Evolutionary conservation across 2,888 invertebrate genomes (phyloP), one percentile per base, ranked within the genome.

Genomic region (Lycocerus yunnanus): DNA sequence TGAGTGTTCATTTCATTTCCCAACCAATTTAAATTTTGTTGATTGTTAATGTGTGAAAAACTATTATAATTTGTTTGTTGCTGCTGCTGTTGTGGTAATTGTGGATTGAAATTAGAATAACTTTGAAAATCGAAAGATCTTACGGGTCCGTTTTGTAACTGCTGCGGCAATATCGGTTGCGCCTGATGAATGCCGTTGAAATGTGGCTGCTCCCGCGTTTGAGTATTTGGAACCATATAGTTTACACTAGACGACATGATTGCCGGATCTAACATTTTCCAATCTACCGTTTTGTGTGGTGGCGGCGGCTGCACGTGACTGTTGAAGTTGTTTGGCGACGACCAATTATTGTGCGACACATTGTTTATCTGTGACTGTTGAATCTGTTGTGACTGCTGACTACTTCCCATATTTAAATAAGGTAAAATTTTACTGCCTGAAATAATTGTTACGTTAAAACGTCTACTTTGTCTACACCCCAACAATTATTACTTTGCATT

Each of bases 241-340:
- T 88, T 89, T 78, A 92, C 91, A 78, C 92, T 93, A 78, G 92
- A 93, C 77, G 93, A 93, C 86, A 96, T 92, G 82, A 97, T 97
- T 80, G 97, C 97, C 75, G 97, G 97, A 90, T 98, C 97, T 90
- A 97, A 92, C 80, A 95, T 92, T 82, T 96, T 95, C 96, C 96
- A 96, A 88, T 96, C 96, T 81, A 93, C 89, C 87, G 90, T 92
- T 83, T 89, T 18, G 20, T 63, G 16, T 63, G 20, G 20, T n/a
- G 18, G 60, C 21, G 20, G 69, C 10, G 85, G 84, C 74, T 80
- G 76, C 83, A 83, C 81, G 82, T 81, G 76, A 76, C 81, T 80
- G 78, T 77, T 85, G 82, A 84, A 86, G 82, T 63, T 63, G 20
- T 81, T 86, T 43, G 43, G 43, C 79, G 81, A 85, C 81, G 86